Conservation (phyloP, 2,797 vertebrate species). For the Rallus crepitans region DNA sequence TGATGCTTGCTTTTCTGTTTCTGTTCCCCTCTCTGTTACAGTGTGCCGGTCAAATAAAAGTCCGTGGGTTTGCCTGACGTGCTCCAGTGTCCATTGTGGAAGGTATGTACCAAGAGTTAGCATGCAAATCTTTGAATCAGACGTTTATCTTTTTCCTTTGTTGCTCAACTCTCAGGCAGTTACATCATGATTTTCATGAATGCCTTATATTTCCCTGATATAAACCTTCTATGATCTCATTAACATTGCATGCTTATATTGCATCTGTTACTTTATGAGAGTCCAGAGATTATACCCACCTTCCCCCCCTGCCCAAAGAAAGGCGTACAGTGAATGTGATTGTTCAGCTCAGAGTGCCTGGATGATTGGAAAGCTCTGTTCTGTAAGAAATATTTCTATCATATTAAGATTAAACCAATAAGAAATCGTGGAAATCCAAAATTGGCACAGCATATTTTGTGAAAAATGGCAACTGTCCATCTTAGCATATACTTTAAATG, state of each 20-base stretch:
- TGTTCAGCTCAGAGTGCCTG: neutral
- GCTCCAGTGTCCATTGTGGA: slow-evolving; percentile 97
- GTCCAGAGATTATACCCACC: neutral
- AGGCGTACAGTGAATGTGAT: neutral
- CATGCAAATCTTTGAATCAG: neutral
- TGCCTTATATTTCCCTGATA: neutral
- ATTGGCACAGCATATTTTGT: neutral
- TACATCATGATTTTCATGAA: neutral
- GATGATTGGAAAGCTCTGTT: neutral
- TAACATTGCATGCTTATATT: neutral
- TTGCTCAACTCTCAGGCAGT: neutral
- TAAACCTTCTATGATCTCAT: neutral
- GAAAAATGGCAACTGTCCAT: neutral
- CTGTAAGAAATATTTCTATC: neutral
- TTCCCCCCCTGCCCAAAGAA: neutral
- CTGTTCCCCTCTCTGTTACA: slow-evolving; percentile 78
- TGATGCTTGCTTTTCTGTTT: neutral
- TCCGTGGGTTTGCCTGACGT: slow-evolving; percentile 97
- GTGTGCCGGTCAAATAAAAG: slow-evolving; percentile 99
- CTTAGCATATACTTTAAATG: neutral
- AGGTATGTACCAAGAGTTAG: slow-evolving; percentile 81
- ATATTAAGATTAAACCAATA: neutral
- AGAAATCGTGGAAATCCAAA: neutral
- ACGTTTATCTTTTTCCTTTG: neutral
- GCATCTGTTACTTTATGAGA: neutral